Conservation (phyloP, 2,113 vertebrate species). For the Phrynosoma platyrhinos region DNA sequence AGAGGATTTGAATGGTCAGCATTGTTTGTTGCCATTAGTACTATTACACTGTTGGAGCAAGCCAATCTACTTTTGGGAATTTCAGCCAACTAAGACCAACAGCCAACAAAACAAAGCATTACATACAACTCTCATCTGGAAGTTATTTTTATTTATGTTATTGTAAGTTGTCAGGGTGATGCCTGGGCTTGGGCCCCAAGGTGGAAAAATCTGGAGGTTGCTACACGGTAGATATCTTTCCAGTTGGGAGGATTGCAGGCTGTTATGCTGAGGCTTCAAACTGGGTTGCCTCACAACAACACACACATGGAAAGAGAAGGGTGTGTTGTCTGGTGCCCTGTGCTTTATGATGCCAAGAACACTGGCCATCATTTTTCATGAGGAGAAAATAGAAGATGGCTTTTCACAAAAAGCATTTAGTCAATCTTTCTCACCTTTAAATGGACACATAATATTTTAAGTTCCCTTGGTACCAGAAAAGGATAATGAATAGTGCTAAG, state of each 20-base stretch:
- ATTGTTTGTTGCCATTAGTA: slow-evolving; percentile 42
- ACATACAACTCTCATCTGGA: slow-evolving; percentile 72
- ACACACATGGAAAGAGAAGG: slow-evolving; percentile 15
- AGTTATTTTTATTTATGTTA: slow-evolving; percentile 75
- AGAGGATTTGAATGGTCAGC: slow-evolving; percentile 48
- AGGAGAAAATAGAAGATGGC: slow-evolving; percentile 39
- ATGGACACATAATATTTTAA: slow-evolving; percentile 26
- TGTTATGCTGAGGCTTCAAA: slow-evolving; percentile 18
- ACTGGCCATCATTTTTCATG: not conserved
- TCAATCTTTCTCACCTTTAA: not conserved
- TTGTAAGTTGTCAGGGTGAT: slow-evolving; percentile 70
- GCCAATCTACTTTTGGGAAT: slow-evolving; percentile 40
- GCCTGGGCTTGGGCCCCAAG: slow-evolving; percentile 63
- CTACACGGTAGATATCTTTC: slow-evolving; percentile 52
- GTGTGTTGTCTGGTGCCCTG: slow-evolving; percentile 16
- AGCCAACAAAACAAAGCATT: slow-evolving; percentile 71
- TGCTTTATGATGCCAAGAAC: not conserved
- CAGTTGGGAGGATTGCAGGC: slow-evolving; percentile 55
- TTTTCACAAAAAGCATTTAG: slow-evolving; percentile 8
- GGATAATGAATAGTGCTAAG: not conserved
- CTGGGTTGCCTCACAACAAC: slow-evolving; percentile 20
- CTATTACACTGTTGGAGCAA: slow-evolving; percentile 58
- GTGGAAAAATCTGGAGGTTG: slow-evolving; percentile 65
- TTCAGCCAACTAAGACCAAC: slow-evolving; percentile 68
- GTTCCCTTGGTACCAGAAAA: slow-evolving; percentile 1